Evolutionary conservation across 2,888 invertebrate genomes (phyloP).

Genomic region (Athalia circularis): DNA sequence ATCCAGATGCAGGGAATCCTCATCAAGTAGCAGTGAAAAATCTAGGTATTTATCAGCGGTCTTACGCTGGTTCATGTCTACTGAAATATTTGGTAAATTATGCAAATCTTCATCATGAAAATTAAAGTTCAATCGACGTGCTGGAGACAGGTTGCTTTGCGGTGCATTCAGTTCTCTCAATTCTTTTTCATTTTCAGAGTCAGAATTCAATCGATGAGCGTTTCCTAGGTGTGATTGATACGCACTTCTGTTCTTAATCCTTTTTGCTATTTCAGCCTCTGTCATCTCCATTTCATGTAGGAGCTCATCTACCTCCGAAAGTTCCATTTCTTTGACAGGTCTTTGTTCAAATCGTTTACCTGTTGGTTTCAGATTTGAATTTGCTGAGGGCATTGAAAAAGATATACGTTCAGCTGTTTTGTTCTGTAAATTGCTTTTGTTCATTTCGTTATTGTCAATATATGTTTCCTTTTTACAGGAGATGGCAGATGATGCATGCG

Average conservation of each 20-base stretch:
- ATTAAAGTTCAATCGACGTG: conserved; percentile 54
- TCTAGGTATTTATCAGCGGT: conserved; percentile 54
- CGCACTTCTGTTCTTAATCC: conserved; percentile 52
- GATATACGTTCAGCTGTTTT: conserved; percentile 53
- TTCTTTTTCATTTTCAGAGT: neutral
- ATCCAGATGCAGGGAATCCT: conserved; percentile 57
- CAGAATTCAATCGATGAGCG: neutral
- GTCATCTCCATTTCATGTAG: conserved; percentile 73
- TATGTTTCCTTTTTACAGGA: conserved; percentile 53
- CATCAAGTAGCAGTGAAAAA: conserved; percentile 57
- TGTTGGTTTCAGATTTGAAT: conserved; percentile 57
- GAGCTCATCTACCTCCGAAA: conserved; percentile 72
- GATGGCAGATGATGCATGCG: conserved; percentile 59
- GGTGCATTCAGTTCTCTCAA: neutral
- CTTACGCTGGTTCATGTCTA: conserved; percentile 50
- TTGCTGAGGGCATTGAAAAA: conserved; percentile 59
- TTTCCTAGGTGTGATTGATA: conserved; percentile 28
- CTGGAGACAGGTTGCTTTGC: conserved; percentile 12
- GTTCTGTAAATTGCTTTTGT: conserved; percentile 51
- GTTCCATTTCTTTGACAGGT: conserved; percentile 65
- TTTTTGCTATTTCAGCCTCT: conserved; percentile 69
- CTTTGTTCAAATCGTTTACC: conserved; percentile 54
- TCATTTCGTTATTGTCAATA: conserved; percentile 49
- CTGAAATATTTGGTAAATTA: neutral
- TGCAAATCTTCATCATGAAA: conserved; percentile 46